A percentile compares a stretch with the other conserved stretches of the same genome.
Conservation (phyloP, 2,888 invertebrate genomes). For the Coleophora deauratella region DNA sequence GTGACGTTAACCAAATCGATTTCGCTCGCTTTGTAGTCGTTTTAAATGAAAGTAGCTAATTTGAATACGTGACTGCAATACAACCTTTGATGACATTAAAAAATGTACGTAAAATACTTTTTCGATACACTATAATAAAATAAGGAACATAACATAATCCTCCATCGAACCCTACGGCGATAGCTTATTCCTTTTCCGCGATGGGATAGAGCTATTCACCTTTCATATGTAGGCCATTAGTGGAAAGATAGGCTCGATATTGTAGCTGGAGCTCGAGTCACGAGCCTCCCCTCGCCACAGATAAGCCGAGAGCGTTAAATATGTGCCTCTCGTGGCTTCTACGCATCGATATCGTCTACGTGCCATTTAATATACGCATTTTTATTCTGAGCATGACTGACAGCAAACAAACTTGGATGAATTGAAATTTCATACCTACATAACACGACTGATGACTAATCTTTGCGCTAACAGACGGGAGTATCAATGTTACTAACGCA, state of each 20-base stretch:
- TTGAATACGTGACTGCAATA: no score
- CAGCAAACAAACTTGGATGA: slow-evolving; percentile 29
- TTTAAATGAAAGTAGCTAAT: no score
- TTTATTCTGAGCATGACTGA: slow-evolving; percentile 2
- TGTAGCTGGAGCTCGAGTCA: slow-evolving; percentile 26
- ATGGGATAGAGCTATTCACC: slow-evolving; percentile 55
- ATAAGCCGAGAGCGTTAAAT: slow-evolving; percentile 58
- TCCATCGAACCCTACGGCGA: slow-evolving; percentile 38
- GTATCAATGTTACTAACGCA: no score
- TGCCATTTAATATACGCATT: neutral
- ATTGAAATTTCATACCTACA: no score
- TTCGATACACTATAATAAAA: no score
- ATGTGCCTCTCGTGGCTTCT: slow-evolving; percentile 48
- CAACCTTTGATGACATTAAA: no score
- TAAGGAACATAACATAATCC: slow-evolving; percentile 27
- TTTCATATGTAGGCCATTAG: slow-evolving; percentile 66
- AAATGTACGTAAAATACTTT: no score
- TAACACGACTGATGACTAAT: no score
- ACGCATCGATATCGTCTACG: slow-evolving; percentile 30
- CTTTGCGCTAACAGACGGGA: no score
- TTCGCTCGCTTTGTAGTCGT: no score
- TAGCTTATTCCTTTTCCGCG: slow-evolving; percentile 41
- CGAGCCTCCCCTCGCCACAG: slow-evolving; percentile 41
- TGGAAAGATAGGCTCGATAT: slow-evolving; percentile 61
- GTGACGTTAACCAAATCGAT: no score